These are phyloP conservation scores for Monarcha castaneiventris DNA, from an alignment of 2,113 vertebrate genomes.

Conservation along the genomic window DNA sequence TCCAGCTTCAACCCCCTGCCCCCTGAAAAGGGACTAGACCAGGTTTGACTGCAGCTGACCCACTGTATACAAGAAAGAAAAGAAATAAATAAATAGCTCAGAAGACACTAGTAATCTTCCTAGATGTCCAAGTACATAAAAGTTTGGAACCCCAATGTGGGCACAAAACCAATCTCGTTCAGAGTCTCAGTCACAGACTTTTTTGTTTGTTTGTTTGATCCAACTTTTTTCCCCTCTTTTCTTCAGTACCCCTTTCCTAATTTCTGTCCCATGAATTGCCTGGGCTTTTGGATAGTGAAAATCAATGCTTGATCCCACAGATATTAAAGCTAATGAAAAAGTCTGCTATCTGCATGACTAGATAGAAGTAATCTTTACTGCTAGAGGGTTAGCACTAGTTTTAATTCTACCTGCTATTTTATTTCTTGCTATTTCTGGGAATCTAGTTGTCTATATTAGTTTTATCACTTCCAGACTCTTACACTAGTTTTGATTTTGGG, in stretches of 20 bases:
- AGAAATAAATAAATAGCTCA: not conserved
- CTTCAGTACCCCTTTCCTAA: not conserved
- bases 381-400: not conserved
- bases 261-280: not conserved
- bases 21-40: not conserved
- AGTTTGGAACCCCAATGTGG: rapidly evolving
- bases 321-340: not conserved
- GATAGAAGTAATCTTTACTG: not conserved
- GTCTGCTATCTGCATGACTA: not conserved
- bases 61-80: not conserved
- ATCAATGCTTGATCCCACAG: not conserved
- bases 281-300: not conserved
- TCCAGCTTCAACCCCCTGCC: not conserved
- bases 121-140: not conserved
- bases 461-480: not conserved
- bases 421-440: not conserved
- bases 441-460: not conserved
- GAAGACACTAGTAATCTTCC: not conserved
- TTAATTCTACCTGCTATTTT: not conserved
- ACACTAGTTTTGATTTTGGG: not conserved
- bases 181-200: not conserved
- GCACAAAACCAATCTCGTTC: not conserved
- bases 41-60: not conserved
- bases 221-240: not conserved
- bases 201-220: not conserved